These are phyloP conservation scores for Trichoplusia ni DNA, from an alignment of 1,140 invertebrate species.

Conservation along the genomic window DNA sequence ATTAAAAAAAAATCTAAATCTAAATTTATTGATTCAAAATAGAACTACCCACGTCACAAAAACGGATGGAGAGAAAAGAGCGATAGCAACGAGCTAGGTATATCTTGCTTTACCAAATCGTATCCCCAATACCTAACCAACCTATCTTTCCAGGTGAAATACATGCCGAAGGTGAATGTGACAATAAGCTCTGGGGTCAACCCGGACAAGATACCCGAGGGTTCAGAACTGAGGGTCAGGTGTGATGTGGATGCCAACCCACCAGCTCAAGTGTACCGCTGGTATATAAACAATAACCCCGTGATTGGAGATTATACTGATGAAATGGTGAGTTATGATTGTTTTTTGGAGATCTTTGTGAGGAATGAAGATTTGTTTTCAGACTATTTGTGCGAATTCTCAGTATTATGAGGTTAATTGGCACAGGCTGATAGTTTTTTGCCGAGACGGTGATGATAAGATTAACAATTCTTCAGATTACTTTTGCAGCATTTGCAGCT, in stretches of 20 bases:
- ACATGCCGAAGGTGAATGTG: conserved; percentile 92
- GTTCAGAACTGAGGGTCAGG: conserved; percentile 84
- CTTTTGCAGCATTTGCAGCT: too few species aligned
- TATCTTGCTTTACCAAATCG: background rate
- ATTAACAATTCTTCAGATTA: background rate
- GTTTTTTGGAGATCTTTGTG: too few species aligned
- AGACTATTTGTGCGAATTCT: too few species aligned
- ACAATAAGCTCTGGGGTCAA: conserved; percentile 83
- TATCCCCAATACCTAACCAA: background rate
- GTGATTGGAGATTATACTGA: conserved; percentile 91
- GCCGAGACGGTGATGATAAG: too few species aligned
- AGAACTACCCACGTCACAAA: too few species aligned
- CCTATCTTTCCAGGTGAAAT: conserved; percentile 86
- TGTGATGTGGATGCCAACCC: conserved; percentile 95
- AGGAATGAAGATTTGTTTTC: too few species aligned
- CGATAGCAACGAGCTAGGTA: too few species aligned
- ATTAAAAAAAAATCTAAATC: too few species aligned
- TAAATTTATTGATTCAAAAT: too few species aligned
- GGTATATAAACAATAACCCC: conserved; percentile 92
- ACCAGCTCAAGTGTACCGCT: conserved; percentile 88
- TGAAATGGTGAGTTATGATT: conserved; percentile 84
- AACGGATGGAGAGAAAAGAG: too few species aligned
- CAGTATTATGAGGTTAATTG: too few species aligned
- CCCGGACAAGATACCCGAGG: conserved; percentile 88
- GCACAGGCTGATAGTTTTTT: too few species aligned